These are phyloP conservation scores for Pseudorasbora parva DNA, from an alignment of 2,113 vertebrate genomes.

Conservation along the genomic window DNA sequence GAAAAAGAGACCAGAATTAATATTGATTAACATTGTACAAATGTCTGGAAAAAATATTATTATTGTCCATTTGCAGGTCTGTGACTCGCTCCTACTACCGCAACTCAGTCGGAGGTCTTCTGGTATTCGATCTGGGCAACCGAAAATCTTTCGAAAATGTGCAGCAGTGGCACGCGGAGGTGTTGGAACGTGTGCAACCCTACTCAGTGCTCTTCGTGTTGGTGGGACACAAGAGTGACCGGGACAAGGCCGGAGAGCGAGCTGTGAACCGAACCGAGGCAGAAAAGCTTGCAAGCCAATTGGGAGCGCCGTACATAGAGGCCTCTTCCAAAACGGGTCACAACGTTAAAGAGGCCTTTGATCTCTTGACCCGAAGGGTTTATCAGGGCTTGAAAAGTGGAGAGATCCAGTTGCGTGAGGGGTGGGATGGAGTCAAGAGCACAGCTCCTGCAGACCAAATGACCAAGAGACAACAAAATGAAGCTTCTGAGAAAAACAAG, in stretches of 20 bases:
- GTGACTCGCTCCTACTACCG: constrained; percentile 84
- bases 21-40: not conserved
- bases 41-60: not conserved
- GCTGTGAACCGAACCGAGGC: constrained; percentile 77
- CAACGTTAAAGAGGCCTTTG: constrained; percentile 76
- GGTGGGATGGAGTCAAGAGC: constrained; percentile 81
- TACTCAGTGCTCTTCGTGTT: constrained; percentile 77
- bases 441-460: constrained; percentile 58
- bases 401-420: constrained; percentile 67
- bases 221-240: constrained; percentile 85
- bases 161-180: constrained; percentile 80
- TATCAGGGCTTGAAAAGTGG: constrained; percentile 76
- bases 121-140: constrained; percentile 84
- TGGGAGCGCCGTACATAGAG: constrained; percentile 78
- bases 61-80: constrained; percentile 70
- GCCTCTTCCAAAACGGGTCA: constrained; percentile 79
- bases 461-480: constrained; percentile 36
- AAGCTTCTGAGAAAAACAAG: constrained; percentile 59
- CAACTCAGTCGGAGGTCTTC: constrained; percentile 81
- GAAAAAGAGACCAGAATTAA: not conserved
- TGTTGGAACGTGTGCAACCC: constrained; percentile 76
- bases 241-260: constrained; percentile 62
- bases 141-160: constrained; percentile 80
- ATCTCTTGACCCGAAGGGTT: constrained; percentile 72
- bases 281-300: constrained; percentile 71